These are phyloP conservation scores for Macropis europaea DNA, from an alignment of 2,888 invertebrate species.

Conservation along the genomic window DNA sequence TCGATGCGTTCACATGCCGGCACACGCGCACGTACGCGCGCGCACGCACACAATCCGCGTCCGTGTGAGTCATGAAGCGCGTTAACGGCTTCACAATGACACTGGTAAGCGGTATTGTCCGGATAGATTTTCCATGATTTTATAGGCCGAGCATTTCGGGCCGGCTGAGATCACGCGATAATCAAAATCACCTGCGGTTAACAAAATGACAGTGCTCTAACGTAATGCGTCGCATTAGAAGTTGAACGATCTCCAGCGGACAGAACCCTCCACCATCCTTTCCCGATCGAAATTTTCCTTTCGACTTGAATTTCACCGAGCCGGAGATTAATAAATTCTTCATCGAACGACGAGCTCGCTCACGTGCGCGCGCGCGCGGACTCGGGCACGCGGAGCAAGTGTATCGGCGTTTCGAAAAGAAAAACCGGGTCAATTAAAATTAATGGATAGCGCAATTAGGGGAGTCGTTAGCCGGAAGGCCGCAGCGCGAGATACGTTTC, in stretches of 20 bases:
- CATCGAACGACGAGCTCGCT: too few relatives aligned
- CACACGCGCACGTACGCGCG: slow-evolving; percentile 27
- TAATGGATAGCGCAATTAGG: slow-evolving; percentile 57
- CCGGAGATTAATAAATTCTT: too few relatives aligned
- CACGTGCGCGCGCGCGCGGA: too few relatives aligned
- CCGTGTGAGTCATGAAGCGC: slow-evolving; percentile 19
- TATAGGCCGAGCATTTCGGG: slow-evolving; percentile 39
- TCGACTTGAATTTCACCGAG: too few relatives aligned
- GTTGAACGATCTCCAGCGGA: slow-evolving; percentile 7
- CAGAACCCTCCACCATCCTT: too few relatives aligned
- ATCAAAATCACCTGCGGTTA: slow-evolving; percentile 47
- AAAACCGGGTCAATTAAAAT: slow-evolving; percentile 58
- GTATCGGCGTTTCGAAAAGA: slow-evolving; percentile 41
- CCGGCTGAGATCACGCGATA: slow-evolving; percentile 48
- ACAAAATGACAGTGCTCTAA: slow-evolving; percentile 35
- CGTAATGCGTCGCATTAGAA: slow-evolving; percentile 39
- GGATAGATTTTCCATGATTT: slow-evolving; percentile 49
- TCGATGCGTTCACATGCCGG: too few relatives aligned
- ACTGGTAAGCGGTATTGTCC: slow-evolving; percentile 54
- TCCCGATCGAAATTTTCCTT: neutral
- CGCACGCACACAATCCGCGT: too few relatives aligned
- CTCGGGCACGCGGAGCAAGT: too few relatives aligned
- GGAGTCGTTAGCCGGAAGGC: slow-evolving; percentile 51
- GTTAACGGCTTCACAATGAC: slow-evolving; percentile 55
- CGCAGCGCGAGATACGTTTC: slow-evolving; percentile 46